Conservation (phyloP, 2,797 vertebrate genomes). For the Myoxocephalus aenaeus region DNA sequence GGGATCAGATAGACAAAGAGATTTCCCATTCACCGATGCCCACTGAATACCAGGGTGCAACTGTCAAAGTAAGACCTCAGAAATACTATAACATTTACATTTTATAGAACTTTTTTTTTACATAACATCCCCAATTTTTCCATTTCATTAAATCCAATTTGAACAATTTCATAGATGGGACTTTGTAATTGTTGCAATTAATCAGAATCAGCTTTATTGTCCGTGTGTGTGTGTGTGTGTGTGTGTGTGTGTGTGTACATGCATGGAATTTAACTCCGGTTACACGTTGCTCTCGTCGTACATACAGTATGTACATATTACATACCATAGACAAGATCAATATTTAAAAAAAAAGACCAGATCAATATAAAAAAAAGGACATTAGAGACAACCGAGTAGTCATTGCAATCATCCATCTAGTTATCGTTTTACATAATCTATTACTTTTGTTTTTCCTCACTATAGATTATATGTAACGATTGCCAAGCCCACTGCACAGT, state of each 20-base stretch:
- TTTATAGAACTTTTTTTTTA: background rate
- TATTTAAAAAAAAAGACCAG: too few species aligned
- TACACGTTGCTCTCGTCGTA: too few species aligned
- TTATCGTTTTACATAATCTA: background rate
- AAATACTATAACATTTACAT: background rate
- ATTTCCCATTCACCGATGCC: conserved; percentile 94
- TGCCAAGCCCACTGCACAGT: conserved; percentile 90
- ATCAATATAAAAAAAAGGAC: too few species aligned
- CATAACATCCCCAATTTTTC: background rate
- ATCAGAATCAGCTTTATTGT: background rate
- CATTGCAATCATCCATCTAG: too few species aligned
- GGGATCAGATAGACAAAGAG: conserved; percentile 90
- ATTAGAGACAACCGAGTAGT: too few species aligned
- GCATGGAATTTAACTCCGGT: too few species aligned
- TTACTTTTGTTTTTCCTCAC: background rate
- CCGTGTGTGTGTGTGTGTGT: too few species aligned
- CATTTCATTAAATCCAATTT: background rate
- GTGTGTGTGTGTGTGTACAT: too few species aligned
- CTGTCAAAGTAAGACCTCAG: conserved; percentile 86
- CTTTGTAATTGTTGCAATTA: background rate
- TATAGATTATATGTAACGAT: conserved; percentile 95
- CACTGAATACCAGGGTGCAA: conserved; percentile 90
- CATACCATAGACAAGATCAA: too few species aligned
- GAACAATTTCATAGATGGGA: background rate
- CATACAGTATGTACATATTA: too few species aligned